Base-by-base conservation (phyloP, 2,113 vertebrate species). In the Hippocampus barbouri region DNA sequence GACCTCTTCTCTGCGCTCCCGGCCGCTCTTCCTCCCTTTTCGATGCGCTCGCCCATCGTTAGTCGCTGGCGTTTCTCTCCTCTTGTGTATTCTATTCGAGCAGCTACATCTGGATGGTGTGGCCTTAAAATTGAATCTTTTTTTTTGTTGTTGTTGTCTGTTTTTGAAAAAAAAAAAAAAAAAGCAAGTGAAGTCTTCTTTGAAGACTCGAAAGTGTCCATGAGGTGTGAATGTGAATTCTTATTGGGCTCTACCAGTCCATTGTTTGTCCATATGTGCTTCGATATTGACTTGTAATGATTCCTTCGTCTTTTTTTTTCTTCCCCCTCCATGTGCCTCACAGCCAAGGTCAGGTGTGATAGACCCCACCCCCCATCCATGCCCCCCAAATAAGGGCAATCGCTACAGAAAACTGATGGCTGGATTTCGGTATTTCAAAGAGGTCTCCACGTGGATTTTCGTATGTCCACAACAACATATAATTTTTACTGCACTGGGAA, bases 1-100 rank as follows among this genome's bases (percentile, higher is more conserved):
- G 23, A 65, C 73, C 72, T 64, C 40, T 64, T 64, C 70, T 74
- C 47, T 69, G 70, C 61, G 54, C 74, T 71, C 71, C 65, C 76
- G 68, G 56, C 82, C 75, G 59, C 72, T 69, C 72, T 73, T 66
- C 67, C 65, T 57, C 67, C 8, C 56, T 53, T 54, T 12, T 27
- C 21, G 4, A 41, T 61, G 30, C 56, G 62, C 62, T 66, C 66
- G 25, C 68, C 72, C 67, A 38, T 76, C 67, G 75, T 70, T 76
- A 56, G 49, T 75, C 72, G 57, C 72, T 27, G 2, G 70, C 38
- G 7, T 73, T 61, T 12, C 51, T 41, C 45, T 63, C 23, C 41
- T 71, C 25, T 15, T 7, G 8, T 47, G 53, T 69, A 27, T 77
- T 71, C 49, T 49, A 40, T 68, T 67, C 12, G 11, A 30, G 27